Conservation (phyloP, 2,113 vertebrate genomes). For the Sardina pilchardus region DNA sequence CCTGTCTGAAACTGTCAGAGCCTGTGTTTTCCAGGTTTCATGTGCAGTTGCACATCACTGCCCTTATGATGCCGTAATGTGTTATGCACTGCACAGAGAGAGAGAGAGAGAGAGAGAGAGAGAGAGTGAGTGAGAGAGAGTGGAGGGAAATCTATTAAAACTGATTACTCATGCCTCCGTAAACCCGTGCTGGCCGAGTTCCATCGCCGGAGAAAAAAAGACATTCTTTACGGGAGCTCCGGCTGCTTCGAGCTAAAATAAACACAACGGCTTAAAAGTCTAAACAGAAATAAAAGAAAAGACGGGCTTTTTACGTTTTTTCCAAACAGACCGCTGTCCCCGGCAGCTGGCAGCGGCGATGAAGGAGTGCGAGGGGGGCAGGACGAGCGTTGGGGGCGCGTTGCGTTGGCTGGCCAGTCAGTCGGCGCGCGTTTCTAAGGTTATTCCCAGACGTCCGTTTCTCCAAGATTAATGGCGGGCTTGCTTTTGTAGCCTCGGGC, state of each 20-base stretch:
- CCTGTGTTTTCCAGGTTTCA: background rate
- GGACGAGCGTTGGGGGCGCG: conserved; percentile 22
- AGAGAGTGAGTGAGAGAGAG: background rate
- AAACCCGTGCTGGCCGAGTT: background rate
- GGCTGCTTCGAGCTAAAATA: conserved; percentile 16
- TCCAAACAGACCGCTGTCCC: conserved; percentile 4
- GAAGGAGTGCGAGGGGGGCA: background rate
- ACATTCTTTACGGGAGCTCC: background rate
- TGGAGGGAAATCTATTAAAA: background rate
- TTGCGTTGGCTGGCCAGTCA: conserved; percentile 2
- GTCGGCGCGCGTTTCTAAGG: conserved; percentile 19
- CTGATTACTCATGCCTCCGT: conserved; percentile 6
- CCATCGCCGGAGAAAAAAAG: background rate
- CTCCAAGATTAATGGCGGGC: conserved; percentile 35
- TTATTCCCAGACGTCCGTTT: conserved; percentile 43
- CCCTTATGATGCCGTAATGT: background rate
- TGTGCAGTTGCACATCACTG: conserved; percentile 7
- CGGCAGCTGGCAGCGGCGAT: background rate
- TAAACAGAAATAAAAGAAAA: conserved; percentile 2
- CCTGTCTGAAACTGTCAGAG: background rate
- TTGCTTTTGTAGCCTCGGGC: conserved; percentile 23
- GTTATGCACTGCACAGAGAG: background rate
- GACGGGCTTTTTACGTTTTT: background rate
- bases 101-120: too few relatives aligned
- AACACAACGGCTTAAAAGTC: background rate